phyloP scores from a whole-genome alignment of 2,888 invertebrate species.

The Willowsia nigromaculata region DNA sequence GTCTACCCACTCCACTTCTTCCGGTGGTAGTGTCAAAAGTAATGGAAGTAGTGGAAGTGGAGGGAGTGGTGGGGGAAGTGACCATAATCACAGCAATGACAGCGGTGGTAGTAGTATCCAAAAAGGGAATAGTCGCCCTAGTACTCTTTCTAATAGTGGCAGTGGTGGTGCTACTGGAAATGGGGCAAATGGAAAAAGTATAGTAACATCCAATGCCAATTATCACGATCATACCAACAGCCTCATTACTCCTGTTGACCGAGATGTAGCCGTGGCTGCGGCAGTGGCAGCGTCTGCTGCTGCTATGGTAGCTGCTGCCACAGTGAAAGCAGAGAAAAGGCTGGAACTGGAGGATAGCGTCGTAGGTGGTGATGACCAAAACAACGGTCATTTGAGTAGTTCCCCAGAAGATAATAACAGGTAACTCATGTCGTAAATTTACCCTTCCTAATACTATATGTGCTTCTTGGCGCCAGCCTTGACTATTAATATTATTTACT shows the following conservation, averaged over 20 bases:
- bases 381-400: conserved; percentile 27
- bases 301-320: conserved; percentile 1
- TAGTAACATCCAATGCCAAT: not conserved
- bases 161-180: not conserved
- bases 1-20: conserved; percentile 38
- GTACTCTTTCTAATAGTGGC: not conserved
- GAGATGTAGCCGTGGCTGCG: conserved; percentile 50
- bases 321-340: not conserved
- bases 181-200: not conserved
- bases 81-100: not conserved
- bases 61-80: not conserved
- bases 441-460: not conserved
- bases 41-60: conserved; percentile 25
- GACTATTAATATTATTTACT: too few species aligned
- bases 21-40: conserved; percentile 50
- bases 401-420: conserved; percentile 45
- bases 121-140: not conserved
- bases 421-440: not conserved
- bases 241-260: not conserved
- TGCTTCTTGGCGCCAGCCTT: too few species aligned
- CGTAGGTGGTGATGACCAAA: not conserved
- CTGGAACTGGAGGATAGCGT: not conserved
- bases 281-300: conserved; percentile 52
- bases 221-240: not conserved
- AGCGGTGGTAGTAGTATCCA: not conserved